Percentiles rank a stretch among this genome's conserved stretches.
Evolutionary conservation across 1,140 invertebrate species (phyloP).

Genomic region (Brachionus paranguensis): DNA sequence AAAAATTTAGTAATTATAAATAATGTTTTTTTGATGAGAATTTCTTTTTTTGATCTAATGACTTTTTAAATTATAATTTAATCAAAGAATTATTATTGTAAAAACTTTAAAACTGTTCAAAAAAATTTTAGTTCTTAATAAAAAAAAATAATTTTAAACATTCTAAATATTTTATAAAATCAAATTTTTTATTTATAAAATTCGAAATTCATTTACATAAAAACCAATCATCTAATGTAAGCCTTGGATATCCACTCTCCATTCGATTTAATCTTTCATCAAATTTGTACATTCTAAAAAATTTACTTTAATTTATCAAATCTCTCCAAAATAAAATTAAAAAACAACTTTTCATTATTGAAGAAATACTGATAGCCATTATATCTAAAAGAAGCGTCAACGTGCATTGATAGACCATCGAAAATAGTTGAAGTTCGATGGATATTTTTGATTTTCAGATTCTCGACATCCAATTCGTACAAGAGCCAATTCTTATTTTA

Average conservation of each 20-base stretch:
- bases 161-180: too few relatives aligned
- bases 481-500: neutral
- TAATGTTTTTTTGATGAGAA: too few relatives aligned
- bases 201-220: neutral
- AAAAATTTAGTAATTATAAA: too few relatives aligned
- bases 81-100: too few relatives aligned
- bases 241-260: neutral
- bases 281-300: constrained; percentile 4
- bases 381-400: neutral
- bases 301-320: neutral
- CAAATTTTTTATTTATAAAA: too few relatives aligned
- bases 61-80: too few relatives aligned
- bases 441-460: neutral
- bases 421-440: neutral
- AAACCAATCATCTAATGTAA: neutral
- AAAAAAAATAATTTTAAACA: neutral
- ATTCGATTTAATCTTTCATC: neutral
- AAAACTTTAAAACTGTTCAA: too few relatives aligned
- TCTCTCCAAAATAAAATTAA: neutral
- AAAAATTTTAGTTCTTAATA: too few relatives aligned
- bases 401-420: neutral
- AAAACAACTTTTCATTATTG: neutral
- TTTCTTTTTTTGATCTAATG: too few relatives aligned
- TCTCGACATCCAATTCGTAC: neutral
- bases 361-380: neutral